A percentile compares a stretch with the other conserved stretches of the same genome.
These are phyloP conservation scores for Thyatira batis DNA, from an alignment of 2,888 invertebrate genomes.

Conservation along the genomic window DNA sequence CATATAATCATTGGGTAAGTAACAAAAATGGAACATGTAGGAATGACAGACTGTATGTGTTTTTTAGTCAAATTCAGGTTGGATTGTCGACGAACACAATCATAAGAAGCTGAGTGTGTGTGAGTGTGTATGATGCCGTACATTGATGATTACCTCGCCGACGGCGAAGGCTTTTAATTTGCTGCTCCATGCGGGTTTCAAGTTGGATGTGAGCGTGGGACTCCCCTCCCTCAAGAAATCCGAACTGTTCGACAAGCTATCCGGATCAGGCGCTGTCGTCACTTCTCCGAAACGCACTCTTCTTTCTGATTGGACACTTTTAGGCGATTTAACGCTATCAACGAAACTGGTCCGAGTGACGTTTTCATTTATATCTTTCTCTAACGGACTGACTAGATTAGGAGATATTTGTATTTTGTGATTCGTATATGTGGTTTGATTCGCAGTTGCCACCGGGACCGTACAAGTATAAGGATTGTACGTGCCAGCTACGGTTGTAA, in stretches of 20 bases:
- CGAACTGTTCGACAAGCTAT: constrained; percentile 64
- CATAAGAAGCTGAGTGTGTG: constrained; percentile 75
- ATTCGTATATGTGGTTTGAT: constrained; percentile 44
- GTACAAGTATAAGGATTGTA: constrained; percentile 74
- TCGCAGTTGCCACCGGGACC: constrained; percentile 56
- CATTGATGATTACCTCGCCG: constrained; percentile 80
- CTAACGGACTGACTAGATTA: constrained; percentile 54
- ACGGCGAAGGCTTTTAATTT: constrained; percentile 80
- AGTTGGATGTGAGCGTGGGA: constrained; percentile 60
- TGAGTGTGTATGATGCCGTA: constrained; percentile 72
- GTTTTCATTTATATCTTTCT: constrained; percentile 68
- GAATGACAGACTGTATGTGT: constrained; percentile 57
- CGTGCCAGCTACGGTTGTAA: constrained; percentile 76
- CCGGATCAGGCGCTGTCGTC: constrained; percentile 66
- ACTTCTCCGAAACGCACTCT: constrained; percentile 78
- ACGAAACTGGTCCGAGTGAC: constrained; percentile 52
- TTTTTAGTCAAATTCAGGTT: constrained; percentile 61
- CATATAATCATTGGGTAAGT: constrained; percentile 52
- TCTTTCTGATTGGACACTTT: constrained; percentile 74
- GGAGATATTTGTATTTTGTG: constrained; percentile 50
- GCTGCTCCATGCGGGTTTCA: constrained; percentile 80
- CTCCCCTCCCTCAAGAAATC: constrained; percentile 64
- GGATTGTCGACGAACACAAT: constrained; percentile 80
- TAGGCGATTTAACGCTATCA: constrained; percentile 54
- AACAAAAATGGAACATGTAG: constrained; percentile 63